These are phyloP conservation scores for Trichonephila clavata DNA, from an alignment of 1,140 invertebrate genomes.

Conservation along the genomic window DNA sequence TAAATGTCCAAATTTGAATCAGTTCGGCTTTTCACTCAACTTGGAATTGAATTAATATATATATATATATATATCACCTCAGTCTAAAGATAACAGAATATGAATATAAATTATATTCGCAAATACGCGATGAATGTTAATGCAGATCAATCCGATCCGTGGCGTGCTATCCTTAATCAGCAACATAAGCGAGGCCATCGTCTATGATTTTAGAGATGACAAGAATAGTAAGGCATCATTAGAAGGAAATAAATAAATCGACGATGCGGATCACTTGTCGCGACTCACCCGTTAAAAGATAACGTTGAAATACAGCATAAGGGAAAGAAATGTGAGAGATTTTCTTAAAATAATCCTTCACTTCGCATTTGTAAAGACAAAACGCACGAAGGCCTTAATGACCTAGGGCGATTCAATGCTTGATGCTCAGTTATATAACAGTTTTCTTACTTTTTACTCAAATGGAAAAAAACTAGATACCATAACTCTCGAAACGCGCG, in stretches of 20 bases:
- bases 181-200: background rate
- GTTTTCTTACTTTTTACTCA: background rate
- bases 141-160: background rate
- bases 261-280: background rate
- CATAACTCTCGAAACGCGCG: background rate
- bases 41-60: no score
- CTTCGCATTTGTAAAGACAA: slow-evolving; percentile 7
- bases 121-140: background rate
- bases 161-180: background rate
- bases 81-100: background rate
- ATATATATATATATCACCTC: background rate
- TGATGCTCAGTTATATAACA: background rate
- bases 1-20: no score
- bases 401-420: background rate
- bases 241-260: background rate
- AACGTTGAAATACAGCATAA: background rate
- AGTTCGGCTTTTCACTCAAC: no score
- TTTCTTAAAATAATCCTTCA: slow-evolving; percentile 6
- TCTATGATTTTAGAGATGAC: background rate
- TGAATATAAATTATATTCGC: background rate
- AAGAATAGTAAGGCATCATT: slow-evolving; percentile 6
- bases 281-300: background rate
- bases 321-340: background rate
- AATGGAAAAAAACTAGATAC: background rate
- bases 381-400: background rate